Evolutionary conservation across 2,797 vertebrate species (phyloP).

Genomic region (Anableps anableps): DNA sequence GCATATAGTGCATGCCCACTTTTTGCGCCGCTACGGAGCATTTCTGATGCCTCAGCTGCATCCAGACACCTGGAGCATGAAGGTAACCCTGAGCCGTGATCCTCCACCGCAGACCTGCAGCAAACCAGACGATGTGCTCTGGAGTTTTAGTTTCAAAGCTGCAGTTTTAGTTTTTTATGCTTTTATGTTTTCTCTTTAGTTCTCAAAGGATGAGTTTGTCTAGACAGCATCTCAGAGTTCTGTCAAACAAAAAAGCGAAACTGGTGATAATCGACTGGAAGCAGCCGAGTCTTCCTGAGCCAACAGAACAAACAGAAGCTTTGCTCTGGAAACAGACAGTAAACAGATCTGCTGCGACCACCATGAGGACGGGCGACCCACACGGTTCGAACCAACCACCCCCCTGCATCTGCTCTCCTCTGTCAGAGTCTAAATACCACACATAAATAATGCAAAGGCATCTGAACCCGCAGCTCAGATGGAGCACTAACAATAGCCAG

Average conservation of each 20-base stretch:
- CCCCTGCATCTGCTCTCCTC: constrained; percentile 29
- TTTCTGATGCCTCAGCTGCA: too few species aligned
- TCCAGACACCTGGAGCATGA: neutral
- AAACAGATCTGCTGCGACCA: constrained; percentile 19
- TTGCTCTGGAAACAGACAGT: neutral
- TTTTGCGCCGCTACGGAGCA: too few species aligned
- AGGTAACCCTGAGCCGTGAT: neutral
- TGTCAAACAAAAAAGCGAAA: too few species aligned
- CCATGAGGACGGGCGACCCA: constrained; percentile 43
- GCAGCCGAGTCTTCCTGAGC: constrained; percentile 9
- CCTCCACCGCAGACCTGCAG: neutral
- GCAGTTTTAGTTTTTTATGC: neutral
- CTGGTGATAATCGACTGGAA: too few species aligned
- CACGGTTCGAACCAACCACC: constrained; percentile 24
- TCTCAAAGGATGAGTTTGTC: too few species aligned
- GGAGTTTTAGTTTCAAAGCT: neutral
- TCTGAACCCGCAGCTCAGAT: constrained; percentile 51
- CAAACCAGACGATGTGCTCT: too few species aligned
- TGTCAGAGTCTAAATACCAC: constrained; percentile 66
- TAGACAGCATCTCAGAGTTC: too few species aligned
- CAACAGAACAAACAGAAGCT: constrained; percentile 21
- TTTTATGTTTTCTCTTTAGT: neutral
- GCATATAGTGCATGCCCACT: too few species aligned
- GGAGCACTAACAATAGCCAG: constrained; percentile 25
- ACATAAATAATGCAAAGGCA: constrained; percentile 70